Percentiles rank a stretch among this genome's conserved stretches.
Evolutionary conservation across 2,113 vertebrate genomes (phyloP).

Genomic region (Aptenodytes patagonicus): DNA sequence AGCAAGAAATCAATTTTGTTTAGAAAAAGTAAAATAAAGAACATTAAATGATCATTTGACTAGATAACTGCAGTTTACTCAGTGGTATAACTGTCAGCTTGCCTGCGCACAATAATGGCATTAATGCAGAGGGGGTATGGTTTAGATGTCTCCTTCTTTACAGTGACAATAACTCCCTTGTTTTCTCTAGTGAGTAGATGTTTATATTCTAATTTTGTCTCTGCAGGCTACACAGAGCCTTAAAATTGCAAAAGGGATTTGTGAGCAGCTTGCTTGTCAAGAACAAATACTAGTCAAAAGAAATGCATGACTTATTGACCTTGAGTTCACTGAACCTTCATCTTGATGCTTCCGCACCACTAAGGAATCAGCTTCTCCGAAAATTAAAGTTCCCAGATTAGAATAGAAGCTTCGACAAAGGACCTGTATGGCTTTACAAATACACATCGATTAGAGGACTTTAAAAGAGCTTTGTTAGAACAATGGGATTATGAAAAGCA

Average conservation of each 20-base stretch:
- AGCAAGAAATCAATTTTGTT: constrained; percentile 72
- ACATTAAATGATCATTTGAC: constrained; percentile 70
- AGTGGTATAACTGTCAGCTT: constrained; percentile 57
- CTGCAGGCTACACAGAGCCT: constrained; percentile 57
- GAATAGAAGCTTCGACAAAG: constrained; percentile 1
- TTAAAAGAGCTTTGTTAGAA: constrained; percentile 14
- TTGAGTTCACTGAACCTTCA: constrained; percentile 46
- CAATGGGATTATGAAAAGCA: constrained; percentile 44
- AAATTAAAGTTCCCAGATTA: constrained; percentile 48
- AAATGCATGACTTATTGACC: constrained; percentile 41
- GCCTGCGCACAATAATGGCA: constrained; percentile 53
- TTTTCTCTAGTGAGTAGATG: constrained; percentile 66
- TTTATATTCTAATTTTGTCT: constrained; percentile 70
- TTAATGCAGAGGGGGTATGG: constrained; percentile 50
- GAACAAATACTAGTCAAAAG: constrained; percentile 56
- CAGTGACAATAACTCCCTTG: constrained; percentile 68
- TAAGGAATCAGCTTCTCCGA: background rate
- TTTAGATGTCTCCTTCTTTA: constrained; percentile 62
- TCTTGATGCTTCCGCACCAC: constrained; percentile 21
- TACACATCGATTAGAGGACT: background rate
- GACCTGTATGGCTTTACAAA: constrained; percentile 17
- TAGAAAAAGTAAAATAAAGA: constrained; percentile 68
- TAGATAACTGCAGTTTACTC: constrained; percentile 66
- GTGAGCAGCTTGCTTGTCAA: constrained; percentile 57
- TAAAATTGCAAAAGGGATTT: constrained; percentile 65